phyloP scores from a whole-genome alignment of 37 sponge, comb jelly and placozoan species.

The Diacarnus erythraeanus region DNA sequence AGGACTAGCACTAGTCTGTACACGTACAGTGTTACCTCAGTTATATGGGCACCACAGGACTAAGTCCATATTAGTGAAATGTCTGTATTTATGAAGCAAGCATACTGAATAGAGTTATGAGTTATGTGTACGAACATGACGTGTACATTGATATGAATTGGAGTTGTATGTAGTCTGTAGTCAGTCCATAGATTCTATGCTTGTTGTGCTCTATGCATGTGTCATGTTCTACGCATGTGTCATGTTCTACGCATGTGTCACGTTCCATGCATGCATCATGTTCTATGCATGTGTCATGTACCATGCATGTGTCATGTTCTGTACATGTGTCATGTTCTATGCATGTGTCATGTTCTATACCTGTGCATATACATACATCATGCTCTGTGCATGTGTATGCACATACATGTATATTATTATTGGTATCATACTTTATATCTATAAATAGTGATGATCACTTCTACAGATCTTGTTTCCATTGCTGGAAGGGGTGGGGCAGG shows the following conservation, averaged over 20 bases:
- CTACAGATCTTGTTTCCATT: conserved; percentile 86
- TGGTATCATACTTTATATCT: neutral
- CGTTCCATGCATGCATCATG: neutral
- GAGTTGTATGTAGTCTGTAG: too few relatives aligned
- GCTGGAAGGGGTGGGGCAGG: conserved; percentile 67
- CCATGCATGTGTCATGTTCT: neutral
- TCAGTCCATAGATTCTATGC: too few relatives aligned
- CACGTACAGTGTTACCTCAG: too few relatives aligned
- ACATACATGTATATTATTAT: neutral
- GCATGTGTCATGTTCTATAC: neutral
- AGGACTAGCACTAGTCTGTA: too few relatives aligned
- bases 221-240: neutral
- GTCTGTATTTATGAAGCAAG: too few relatives aligned
- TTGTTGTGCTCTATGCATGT: neutral
- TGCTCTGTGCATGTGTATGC: neutral
- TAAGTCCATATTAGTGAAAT: too few relatives aligned
- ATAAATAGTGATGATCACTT: too few relatives aligned
- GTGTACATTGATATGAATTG: too few relatives aligned
- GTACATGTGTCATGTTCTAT: neutral
- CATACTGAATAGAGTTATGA: too few relatives aligned
- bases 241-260: neutral
- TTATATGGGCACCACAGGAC: too few relatives aligned
- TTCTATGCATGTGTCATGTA: neutral
- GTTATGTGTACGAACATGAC: too few relatives aligned
- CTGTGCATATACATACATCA: neutral